phyloP scores from a whole-genome alignment of 92 coral and sea anemone genomes.

The Pocillopora meandrina region DNA sequence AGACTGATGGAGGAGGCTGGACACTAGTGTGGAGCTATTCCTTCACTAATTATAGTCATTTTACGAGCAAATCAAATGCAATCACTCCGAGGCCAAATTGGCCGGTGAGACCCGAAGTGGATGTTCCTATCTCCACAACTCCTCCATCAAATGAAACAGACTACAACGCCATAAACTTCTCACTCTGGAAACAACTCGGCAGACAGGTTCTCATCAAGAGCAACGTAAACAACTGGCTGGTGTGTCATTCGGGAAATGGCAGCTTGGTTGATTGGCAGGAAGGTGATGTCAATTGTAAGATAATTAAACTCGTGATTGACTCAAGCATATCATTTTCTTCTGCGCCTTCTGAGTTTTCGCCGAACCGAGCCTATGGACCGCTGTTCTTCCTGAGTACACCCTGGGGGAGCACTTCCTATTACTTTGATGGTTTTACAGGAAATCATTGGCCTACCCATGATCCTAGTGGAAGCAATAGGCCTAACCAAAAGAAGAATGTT shows the following conservation, averaged over 20 bases:
- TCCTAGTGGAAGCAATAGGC: slow-evolving; percentile 44
- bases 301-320: slow-evolving; percentile 30
- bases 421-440: slow-evolving; percentile 40
- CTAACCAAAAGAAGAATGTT: slow-evolving; percentile 33
- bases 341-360: background rate
- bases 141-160: slow-evolving; percentile 51
- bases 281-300: slow-evolving; percentile 34
- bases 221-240: slow-evolving; percentile 73
- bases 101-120: background rate
- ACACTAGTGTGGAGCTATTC: slow-evolving; percentile 1
- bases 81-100: background rate
- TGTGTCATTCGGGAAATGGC: slow-evolving; percentile 55
- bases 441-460: slow-evolving; percentile 63
- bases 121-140: slow-evolving; percentile 21
- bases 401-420: slow-evolving; percentile 28
- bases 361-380: background rate
- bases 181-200: slow-evolving; percentile 60
- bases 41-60: background rate
- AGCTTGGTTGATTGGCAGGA: slow-evolving; percentile 56
- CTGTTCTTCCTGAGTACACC: background rate
- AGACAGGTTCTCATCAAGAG: slow-evolving; percentile 61
- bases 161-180: slow-evolving; percentile 34
- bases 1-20: slow-evolving; percentile 53
- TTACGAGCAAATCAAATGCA: background rate
- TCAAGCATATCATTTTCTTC: slow-evolving; percentile 1